Conservation (phyloP, 2,113 vertebrate genomes). For the Mesocricetus auratus region DNA sequence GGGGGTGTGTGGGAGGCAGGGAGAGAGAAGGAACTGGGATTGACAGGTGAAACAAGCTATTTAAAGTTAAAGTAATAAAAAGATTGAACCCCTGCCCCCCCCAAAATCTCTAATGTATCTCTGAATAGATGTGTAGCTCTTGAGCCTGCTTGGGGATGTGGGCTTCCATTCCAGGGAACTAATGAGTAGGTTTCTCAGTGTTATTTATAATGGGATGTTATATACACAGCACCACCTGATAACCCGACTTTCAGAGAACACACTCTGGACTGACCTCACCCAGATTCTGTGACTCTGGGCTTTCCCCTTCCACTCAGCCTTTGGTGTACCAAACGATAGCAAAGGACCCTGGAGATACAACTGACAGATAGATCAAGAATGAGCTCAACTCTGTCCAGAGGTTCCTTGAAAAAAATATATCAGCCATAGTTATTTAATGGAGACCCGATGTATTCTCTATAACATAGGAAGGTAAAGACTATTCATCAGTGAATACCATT, state of each 20-base stretch:
- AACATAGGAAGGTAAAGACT: conserved; percentile 16
- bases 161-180: not conserved
- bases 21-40: too few species aligned
- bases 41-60: too few species aligned
- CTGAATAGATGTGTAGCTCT: not conserved
- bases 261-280: not conserved
- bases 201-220: not conserved
- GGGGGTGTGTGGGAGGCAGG: too few species aligned
- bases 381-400: conserved; percentile 8
- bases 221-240: not conserved
- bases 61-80: too few species aligned
- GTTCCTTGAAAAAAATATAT: not conserved
- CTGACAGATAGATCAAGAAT: not conserved
- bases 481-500: conserved; percentile 45
- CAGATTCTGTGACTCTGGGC: conserved; percentile 28
- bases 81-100: too few species aligned
- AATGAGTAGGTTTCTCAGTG: not conserved
- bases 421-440: not conserved
- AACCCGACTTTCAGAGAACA: not conserved
- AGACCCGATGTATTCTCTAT: not conserved
- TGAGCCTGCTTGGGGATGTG: not conserved
- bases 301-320: conserved; percentile 5
- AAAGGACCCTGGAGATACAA: not conserved
- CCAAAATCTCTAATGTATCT: not conserved
- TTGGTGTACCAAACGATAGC: not conserved